Evolutionary conservation across 2,888 invertebrate genomes (phyloP), one percentile per base, ranked within the genome.

Genomic region (Drosophila prostipennis): DNA sequence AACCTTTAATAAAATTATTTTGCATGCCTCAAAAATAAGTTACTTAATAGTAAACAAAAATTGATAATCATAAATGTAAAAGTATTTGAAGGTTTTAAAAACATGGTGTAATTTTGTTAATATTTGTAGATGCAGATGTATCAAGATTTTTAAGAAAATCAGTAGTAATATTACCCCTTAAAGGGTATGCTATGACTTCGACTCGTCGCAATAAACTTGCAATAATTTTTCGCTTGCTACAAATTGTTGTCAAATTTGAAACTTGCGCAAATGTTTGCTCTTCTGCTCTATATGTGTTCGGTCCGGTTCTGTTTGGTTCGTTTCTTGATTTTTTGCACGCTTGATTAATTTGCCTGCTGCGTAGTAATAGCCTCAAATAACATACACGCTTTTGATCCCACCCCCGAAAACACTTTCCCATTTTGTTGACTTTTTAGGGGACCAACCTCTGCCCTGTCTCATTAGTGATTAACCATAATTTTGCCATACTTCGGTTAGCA

Each of bases 231-330:
- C 32, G 63, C 70, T 72, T 61, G 52, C 79, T 76, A 87, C 82
- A 84, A 87, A 85, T 84, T 87, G 74, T 83, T 83, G 87, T 84
- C 84, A 85, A 87, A 84, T 79, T 79, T 76, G 75, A 67, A 68
- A 76, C 77, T 82, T 75, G 77, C 53, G 72, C 71, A 72, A 61
- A 72, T 71, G 72, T 71, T 54, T 71, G 49, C 49, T 34, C 48
- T 34, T 53, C 53, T 48, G 40, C 37, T 45, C 51, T 45, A 37
- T 52, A 45, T 64, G 11, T 34, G 36, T 32, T 54, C 32, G 34
- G 55, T 55, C 40, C 23, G 55, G 48, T 56, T 61, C 19, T 34
- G 29, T 52, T 45, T 36, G 53, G 67, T 42, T 51, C 32, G 23
- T 34, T 61, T 74, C 14, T 70, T 49, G 8, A 51, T 45, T 34